These are phyloP conservation scores for Cyrtorhinus lividipennis DNA, from an alignment of 1,140 invertebrate genomes.

Conservation along the genomic window DNA sequence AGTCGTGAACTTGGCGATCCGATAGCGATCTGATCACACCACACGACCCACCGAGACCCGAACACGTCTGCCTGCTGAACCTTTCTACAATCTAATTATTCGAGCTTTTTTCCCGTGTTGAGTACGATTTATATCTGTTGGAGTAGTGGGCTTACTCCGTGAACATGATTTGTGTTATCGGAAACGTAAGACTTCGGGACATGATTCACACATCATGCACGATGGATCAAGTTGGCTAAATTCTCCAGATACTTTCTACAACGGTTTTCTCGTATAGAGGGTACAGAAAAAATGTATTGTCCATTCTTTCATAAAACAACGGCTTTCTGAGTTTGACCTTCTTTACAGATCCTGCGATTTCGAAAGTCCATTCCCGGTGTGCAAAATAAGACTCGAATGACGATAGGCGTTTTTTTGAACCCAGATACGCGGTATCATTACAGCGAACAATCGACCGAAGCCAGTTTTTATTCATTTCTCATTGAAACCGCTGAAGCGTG, in stretches of 20 bases:
- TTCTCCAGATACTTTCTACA: too few relatives aligned
- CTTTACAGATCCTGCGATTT: too few relatives aligned
- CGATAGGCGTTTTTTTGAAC: too few relatives aligned
- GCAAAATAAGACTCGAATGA: too few relatives aligned
- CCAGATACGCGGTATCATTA: not conserved
- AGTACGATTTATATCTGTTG: not conserved
- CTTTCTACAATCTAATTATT: slow-evolving; percentile 3
- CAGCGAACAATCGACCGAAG: not conserved
- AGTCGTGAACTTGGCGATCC: slow-evolving; percentile 5
- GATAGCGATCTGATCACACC: slow-evolving; percentile 7
- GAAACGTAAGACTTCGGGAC: too few relatives aligned
- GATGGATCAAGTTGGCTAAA: too few relatives aligned
- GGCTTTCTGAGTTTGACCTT: too few relatives aligned
- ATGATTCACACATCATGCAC: too few relatives aligned
- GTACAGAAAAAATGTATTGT: too few relatives aligned
- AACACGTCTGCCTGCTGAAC: not conserved
- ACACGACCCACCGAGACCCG: not conserved
- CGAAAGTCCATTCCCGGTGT: too few relatives aligned
- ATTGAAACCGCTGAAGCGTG: not conserved
- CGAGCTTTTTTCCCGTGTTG: not conserved
- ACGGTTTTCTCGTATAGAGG: too few relatives aligned
- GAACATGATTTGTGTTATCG: not conserved
- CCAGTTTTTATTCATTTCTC: not conserved
- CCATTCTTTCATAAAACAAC: too few relatives aligned
- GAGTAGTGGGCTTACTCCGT: not conserved